A percentile compares a stretch with the other conserved stretches of the same genome.
phyloP scores from a whole-genome alignment of 1,140 invertebrate species.

The Apis cerana region DNA sequence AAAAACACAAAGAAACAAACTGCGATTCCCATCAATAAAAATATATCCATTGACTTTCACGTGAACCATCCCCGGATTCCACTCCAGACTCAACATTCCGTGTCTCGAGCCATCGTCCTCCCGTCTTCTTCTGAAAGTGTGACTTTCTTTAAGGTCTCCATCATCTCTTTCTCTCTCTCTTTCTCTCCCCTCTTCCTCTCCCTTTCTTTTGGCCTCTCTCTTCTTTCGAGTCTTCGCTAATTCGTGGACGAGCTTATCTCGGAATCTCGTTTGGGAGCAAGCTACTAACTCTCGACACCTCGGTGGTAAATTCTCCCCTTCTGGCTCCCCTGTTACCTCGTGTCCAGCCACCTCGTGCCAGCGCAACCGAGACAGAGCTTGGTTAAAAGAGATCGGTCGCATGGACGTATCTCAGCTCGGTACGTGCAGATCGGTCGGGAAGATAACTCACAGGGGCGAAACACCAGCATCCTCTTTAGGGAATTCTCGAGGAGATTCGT shows the following conservation, averaged over 20 bases:
- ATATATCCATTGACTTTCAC: slow-evolving; percentile 3
- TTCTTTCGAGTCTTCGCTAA: slow-evolving; percentile 47
- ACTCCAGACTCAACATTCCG: not conserved
- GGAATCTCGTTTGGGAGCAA: slow-evolving; percentile 63
- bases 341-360: not conserved
- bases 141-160: slow-evolving; percentile 43
- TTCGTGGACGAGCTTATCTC: slow-evolving; percentile 63
- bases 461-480: slow-evolving; percentile 32
- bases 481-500: slow-evolving; percentile 18
- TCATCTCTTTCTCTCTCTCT: not conserved
- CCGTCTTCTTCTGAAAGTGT: slow-evolving; percentile 28
- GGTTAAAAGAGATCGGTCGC: slow-evolving; percentile 26
- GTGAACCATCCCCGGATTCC: slow-evolving; percentile 14
- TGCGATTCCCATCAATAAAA: not conserved
- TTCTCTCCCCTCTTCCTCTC: not conserved
- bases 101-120: not conserved
- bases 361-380: not conserved
- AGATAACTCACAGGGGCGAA: slow-evolving; percentile 50
- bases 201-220: not conserved
- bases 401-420: slow-evolving; percentile 56
- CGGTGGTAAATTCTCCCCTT: slow-evolving; percentile 60
- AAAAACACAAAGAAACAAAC: not conserved
- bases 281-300: slow-evolving; percentile 71
- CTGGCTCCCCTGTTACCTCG: slow-evolving; percentile 25
- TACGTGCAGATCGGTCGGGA: slow-evolving; percentile 62